Conservation (phyloP, 2,888 invertebrate species). For the Napeogenes inachia region DNA sequence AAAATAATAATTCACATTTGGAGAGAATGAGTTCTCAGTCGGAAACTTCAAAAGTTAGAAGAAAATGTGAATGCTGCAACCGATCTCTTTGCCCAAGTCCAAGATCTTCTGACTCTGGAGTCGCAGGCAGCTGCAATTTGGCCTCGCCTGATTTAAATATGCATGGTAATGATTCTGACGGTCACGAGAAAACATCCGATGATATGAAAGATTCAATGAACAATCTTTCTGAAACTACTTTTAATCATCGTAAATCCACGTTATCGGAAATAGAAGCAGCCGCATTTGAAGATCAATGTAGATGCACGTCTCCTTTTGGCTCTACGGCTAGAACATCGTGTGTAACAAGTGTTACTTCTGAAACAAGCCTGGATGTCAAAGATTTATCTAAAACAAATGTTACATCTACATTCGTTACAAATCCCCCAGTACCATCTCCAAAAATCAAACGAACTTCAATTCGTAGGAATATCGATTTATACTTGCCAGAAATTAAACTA, state of each 20-base stretch:
- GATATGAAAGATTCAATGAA: constrained; percentile 47
- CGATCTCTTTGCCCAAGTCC: constrained; percentile 82
- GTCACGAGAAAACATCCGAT: constrained; percentile 54
- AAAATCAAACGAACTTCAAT: constrained; percentile 74
- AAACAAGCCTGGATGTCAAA: constrained; percentile 75
- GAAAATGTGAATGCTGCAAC: constrained; percentile 79
- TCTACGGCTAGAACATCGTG: constrained; percentile 84
- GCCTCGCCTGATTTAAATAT: constrained; percentile 82
- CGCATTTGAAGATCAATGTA: constrained; percentile 82
- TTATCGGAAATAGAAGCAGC: constrained; percentile 78
- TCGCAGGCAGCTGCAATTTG: constrained; percentile 88
- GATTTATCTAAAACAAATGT: constrained; percentile 73
- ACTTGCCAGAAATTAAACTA: constrained; percentile 62
- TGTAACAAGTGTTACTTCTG: constrained; percentile 76
- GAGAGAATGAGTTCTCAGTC: constrained; percentile 71
- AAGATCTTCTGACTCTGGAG: constrained; percentile 89
- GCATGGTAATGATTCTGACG: constrained; percentile 63
- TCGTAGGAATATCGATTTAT: constrained; percentile 61
- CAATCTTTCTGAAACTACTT: constrained; percentile 52
- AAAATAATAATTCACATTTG: constrained; percentile 45
- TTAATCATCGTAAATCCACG: constrained; percentile 62
- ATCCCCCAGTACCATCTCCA: constrained; percentile 64
- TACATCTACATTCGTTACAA: constrained; percentile 69
- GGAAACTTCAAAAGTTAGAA: constrained; percentile 52
- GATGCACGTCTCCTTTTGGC: constrained; percentile 84